A percentile compares a stretch with the other conserved stretches of the same genome.
These are phyloP conservation scores for Ameiurus melas DNA, from an alignment of 2,113 vertebrate species.

Conservation along the genomic window DNA sequence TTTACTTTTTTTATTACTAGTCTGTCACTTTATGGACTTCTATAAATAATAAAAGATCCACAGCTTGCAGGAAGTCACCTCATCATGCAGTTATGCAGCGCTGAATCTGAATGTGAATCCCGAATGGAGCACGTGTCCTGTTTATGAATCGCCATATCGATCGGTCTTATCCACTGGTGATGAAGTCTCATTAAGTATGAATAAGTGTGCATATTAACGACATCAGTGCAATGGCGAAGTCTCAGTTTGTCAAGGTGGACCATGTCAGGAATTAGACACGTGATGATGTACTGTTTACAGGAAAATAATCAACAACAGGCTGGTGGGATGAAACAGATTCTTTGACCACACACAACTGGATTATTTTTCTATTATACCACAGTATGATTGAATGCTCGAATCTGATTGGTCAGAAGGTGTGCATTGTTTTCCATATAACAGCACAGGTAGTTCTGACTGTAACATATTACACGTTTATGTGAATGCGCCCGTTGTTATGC, in stretches of 20 bases:
- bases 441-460: background rate
- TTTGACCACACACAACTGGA: background rate
- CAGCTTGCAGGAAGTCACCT: constrained; percentile 15
- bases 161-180: background rate
- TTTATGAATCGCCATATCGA: constrained; percentile 5
- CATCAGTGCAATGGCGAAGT: background rate
- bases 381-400: no score
- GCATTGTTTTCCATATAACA: background rate
- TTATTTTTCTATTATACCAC: background rate
- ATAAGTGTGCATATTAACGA: constrained; percentile 55
- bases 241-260: background rate
- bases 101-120: background rate
- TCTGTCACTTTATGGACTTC: background rate
- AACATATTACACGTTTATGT: background rate
- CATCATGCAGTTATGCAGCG: background rate
- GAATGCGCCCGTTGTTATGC: background rate
- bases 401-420: no score
- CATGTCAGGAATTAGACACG: background rate
- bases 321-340: background rate
- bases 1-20: background rate
- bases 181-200: constrained; percentile 9
- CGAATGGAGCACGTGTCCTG: background rate
- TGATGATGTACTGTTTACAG: background rate
- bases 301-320: background rate
- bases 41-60: constrained; percentile 4